These are phyloP conservation scores for Ceratosolen solmsi DNA, from an alignment of 1,140 invertebrate genomes.

Conservation along the genomic window DNA sequence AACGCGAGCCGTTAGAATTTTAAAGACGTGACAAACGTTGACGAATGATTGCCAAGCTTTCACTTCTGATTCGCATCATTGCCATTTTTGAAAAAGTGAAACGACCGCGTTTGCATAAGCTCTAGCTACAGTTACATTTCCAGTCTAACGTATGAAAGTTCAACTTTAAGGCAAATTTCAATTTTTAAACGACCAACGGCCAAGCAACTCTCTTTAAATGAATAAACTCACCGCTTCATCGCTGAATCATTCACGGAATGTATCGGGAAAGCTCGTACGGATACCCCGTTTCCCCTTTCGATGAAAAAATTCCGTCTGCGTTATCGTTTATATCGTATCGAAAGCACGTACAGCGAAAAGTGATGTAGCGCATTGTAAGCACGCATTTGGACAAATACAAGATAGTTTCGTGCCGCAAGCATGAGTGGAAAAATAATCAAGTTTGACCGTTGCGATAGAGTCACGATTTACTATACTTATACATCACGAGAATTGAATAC, in stretches of 20 bases:
- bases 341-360: constrained; percentile 24
- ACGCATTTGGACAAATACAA: constrained; percentile 39
- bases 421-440: constrained; percentile 15
- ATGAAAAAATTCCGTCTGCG: constrained; percentile 5
- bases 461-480: not conserved
- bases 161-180: no score
- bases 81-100: not conserved
- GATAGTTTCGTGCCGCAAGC: not conserved
- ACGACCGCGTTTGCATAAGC: no score
- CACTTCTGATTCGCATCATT: not conserved
- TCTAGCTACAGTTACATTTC: no score
- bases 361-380: constrained; percentile 41
- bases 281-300: not conserved
- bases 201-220: no score
- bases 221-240: no score
- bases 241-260: no score
- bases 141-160: no score
- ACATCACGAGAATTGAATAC: constrained; percentile 11
- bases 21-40: not conserved
- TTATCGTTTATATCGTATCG: not conserved
- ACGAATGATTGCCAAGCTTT: not conserved
- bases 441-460: not conserved
- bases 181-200: no score
- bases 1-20: not conserved
- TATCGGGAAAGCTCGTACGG: not conserved